These are phyloP conservation scores for Petrocephalus microphthalmus DNA, from an alignment of 2,113 vertebrate species.

Conservation along the genomic window DNA sequence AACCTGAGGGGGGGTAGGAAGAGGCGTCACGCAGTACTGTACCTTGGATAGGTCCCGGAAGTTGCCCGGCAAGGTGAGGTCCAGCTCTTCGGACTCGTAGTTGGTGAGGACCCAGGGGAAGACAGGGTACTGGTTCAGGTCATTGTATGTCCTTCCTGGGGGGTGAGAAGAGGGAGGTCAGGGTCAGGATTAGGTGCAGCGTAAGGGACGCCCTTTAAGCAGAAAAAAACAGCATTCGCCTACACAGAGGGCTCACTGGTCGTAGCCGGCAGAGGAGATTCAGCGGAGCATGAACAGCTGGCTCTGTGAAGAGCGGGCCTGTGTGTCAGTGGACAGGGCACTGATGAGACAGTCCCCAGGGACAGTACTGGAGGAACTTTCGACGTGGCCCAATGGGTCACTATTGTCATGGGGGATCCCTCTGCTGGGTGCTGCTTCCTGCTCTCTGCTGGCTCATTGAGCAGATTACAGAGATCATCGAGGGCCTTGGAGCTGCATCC, in stretches of 20 bases:
- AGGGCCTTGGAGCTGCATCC: not conserved
- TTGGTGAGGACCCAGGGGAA: constrained; percentile 98
- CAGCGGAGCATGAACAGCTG: not conserved
- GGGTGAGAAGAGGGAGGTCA: constrained; percentile 19
- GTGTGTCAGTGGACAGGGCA: not conserved
- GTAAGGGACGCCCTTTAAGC: not conserved
- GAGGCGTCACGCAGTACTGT: constrained; percentile 66
- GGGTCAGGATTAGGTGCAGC: not conserved
- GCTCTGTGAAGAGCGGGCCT: not conserved
- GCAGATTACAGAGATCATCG: not conserved
- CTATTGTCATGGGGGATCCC: not conserved
- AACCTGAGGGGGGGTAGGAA: not conserved
- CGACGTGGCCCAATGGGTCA: not conserved
- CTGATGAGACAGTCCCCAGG: not conserved
- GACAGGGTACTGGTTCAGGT: constrained; percentile 93
- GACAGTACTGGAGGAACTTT: not conserved
- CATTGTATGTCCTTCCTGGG: constrained; percentile 91
- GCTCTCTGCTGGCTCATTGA: not conserved
- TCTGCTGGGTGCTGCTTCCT: not conserved
- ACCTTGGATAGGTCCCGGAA: constrained; percentile 99
- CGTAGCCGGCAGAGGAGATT: not conserved
- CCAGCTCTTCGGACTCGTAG: constrained; percentile 91
- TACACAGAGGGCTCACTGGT: not conserved
- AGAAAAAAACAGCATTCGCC: not conserved
- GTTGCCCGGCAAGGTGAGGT: constrained; percentile 91